Evolutionary conservation across 2,888 invertebrate genomes (phyloP), one percentile per base, ranked within the genome.

Genomic region (Cheilosia grossa): DNA sequence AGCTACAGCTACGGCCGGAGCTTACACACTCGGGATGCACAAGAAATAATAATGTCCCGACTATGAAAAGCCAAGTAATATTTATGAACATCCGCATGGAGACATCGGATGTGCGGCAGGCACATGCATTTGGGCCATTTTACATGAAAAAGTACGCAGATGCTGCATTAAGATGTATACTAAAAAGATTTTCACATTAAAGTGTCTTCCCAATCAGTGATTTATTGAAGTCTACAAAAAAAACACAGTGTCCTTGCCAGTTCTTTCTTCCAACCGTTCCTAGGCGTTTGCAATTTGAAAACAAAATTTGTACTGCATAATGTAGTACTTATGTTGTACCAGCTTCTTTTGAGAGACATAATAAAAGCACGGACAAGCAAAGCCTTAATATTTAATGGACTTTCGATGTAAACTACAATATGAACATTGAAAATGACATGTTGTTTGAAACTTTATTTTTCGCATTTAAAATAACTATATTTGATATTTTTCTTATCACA

Each of bases 331-430:
- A 7, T 7, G 0, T 7, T 67, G 21, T 30, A 17, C 21, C 10
- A 15, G 15, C 19, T 13, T 42, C 4, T 21, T 10, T 10, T 10
- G 33, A 10, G 2, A 33, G 2, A 51, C 19, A n/a, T 4, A 44
- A 17, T 44, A 7, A 17, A 30, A 33, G 37, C 15, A 54, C 2
- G 19, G 40, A 59, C 37, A 59, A n/a, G 15, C 17, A 27, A 19
- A 49, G 24, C 67, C 24, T 77, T 42, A 77, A 77, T 77, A 59
- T 67, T 77, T 59, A 59, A 77, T 77, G 75, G 42, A 59, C 17
- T 77, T 59, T 67, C 47, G 53, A 63, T 54, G 69, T 75, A 44
- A 33, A 54, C 53, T 27, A 5, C 9, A 37, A 37, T 19, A 37
- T 13, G 37, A 37, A 13, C 30, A 17, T 44, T 17, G n/a, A 44